A percentile compares a stretch with the other conserved stretches of the same genome.
Conservation (phyloP, 2,888 invertebrate species). For the Eupithecia pulchellata region DNA sequence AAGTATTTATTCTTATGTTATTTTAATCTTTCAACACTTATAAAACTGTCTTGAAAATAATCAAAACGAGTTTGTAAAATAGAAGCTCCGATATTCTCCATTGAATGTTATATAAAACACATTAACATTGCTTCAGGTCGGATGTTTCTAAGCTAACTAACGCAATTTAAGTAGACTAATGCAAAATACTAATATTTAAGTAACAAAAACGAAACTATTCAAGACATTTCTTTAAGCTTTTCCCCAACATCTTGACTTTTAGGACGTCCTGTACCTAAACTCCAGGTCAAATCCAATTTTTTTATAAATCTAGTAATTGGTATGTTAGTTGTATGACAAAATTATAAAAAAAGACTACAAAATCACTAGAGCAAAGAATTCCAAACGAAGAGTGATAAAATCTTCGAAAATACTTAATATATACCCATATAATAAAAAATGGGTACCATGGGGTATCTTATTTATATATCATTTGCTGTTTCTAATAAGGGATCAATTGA, state of each 20-base stretch:
- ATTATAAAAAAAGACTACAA: neutral
- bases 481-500: neutral
- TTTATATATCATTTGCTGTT: neutral
- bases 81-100: neutral
- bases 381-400: neutral
- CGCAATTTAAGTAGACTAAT: slow-evolving; percentile 5
- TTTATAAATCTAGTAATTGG: neutral
- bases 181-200: slow-evolving; percentile 5
- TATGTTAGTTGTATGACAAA: slow-evolving; percentile 3
- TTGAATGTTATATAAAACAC: neutral
- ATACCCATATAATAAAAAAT: too few relatives aligned
- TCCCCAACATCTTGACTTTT: slow-evolving; percentile 1
- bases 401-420: neutral
- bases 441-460: neutral
- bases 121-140: neutral
- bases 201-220: neutral
- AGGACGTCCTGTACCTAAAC: neutral
- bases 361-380: slow-evolving; percentile 1
- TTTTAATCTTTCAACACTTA: neutral
- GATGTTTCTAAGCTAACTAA: slow-evolving; percentile 1
- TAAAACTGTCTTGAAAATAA: neutral
- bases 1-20: slow-evolving; percentile 1
- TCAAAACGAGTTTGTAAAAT: neutral
- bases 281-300: neutral
- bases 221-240: neutral